Conservation (phyloP, 2,888 invertebrate species). For the Nebria salina region DNA sequence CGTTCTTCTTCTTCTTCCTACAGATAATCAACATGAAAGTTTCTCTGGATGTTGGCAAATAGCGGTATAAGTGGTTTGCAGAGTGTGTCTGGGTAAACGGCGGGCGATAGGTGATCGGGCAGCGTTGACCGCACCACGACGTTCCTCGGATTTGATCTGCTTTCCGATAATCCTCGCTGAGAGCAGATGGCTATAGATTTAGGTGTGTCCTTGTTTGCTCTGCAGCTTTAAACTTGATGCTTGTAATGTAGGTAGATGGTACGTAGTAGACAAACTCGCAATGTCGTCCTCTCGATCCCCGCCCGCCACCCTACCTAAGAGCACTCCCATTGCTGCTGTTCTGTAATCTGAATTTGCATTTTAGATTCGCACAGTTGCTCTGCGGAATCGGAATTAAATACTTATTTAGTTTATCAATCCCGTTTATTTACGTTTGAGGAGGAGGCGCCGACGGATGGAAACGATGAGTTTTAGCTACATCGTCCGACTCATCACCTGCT, state of each 20-base stretch:
- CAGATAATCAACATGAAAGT: not conserved
- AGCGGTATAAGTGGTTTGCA: not conserved
- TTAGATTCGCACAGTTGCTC: conserved; percentile 59
- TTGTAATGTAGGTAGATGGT: conserved; percentile 57
- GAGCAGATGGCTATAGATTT: conserved; percentile 62
- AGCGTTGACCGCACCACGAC: not conserved
- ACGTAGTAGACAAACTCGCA: conserved; percentile 40
- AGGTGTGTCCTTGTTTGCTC: conserved; percentile 64
- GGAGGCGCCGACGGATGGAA: conserved; percentile 39
- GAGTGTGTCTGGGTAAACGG: conserved; percentile 4
- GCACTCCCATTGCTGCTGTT: conserved; percentile 45
- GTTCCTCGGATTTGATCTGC: conserved; percentile 59
- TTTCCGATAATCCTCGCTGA: conserved; percentile 61
- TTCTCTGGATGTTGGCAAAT: not conserved
- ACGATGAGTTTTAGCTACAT: conserved; percentile 40
- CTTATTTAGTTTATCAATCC: conserved; percentile 60
- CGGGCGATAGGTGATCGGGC: conserved; percentile 2
- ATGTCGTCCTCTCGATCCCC: conserved; percentile 11
- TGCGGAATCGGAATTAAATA: conserved; percentile 61
- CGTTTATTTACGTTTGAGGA: conserved; percentile 56
- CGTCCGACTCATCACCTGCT: conserved; percentile 57
- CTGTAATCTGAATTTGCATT: conserved; percentile 63
- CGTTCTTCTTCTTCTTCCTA: not conserved
- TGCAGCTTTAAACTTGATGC: conserved; percentile 62
- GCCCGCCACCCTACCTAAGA: conserved; percentile 23